Evolutionary conservation across 2,113 vertebrate species (phyloP), one percentile per base, ranked within the genome.

Genomic region (Cricetomys ansorgei): DNA sequence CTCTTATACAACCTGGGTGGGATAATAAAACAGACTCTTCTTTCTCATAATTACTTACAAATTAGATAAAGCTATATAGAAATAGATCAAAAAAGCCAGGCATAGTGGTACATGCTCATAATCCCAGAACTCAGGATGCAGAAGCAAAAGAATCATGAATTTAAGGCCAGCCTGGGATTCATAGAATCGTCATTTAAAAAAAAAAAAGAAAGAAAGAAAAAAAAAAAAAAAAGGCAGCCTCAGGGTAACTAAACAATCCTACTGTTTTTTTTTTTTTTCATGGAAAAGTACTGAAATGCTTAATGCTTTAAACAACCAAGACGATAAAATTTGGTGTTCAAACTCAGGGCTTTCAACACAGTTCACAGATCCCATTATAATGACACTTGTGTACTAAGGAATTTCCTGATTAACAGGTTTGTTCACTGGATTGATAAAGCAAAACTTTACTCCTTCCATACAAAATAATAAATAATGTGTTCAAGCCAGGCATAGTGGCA

Each of bases 1-100:
- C 13, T 43, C 57, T 62, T 83, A 43, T 10, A 31, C 13, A 62
- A 62, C 17, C 40, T 65, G 43, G n/a, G 43, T 19, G 27, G 5
- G 21, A 64, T 94, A 94, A 57, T 9, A 77, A 96, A 84, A 29
- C 70, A 89, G 45, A 40, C 16, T 73, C 9, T 59, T 77, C 43
- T 88, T 50, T 89, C 57, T 72, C 76, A 72, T 16, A 88, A 57
- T 69, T 67, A 89, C 45, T 91, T 81, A 95, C 21, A 91, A 92
- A 90, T 91, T 79, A 84, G 34, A 91, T 43, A 93, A 95, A 25
- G 72, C 25, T 92, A 84, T 25, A 64, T 48, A 75, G 86, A 95
- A 96, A 10, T 9, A 67, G 45, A 16, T 88, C 87, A 13, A 62
- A 72, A 62, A 40, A 59, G 27, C 15, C 37, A 57, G 50, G 6